Conservation (phyloP, 2,888 invertebrate species). For the Epiblema foenella region DNA sequence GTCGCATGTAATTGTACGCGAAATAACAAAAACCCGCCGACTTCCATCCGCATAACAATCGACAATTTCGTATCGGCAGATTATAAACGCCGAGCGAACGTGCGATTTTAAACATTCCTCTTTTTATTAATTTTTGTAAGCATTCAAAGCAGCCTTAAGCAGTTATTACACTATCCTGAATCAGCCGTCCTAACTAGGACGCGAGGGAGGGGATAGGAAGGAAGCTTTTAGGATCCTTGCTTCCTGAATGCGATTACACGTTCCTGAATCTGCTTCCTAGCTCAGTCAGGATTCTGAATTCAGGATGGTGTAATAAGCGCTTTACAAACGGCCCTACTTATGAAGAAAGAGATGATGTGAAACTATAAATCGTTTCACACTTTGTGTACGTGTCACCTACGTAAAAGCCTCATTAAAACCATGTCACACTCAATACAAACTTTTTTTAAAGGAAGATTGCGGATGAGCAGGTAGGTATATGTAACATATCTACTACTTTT, state of each 20-base stretch:
- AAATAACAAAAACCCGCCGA: constrained; percentile 60
- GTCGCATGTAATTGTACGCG: constrained; percentile 71
- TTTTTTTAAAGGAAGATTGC: not conserved
- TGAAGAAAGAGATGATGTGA: not conserved
- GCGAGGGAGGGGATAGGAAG: too few relatives aligned
- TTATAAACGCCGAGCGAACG: constrained; percentile 35
- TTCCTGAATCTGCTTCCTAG: too few relatives aligned
- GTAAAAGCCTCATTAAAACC: not conserved
- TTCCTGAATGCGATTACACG: too few relatives aligned
- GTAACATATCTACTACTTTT: not conserved
- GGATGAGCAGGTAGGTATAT: not conserved
- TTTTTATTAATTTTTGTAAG: constrained; percentile 32
- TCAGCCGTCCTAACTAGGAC: too few relatives aligned
- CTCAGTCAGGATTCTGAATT: too few relatives aligned
- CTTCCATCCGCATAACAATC: constrained; percentile 66
- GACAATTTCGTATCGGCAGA: constrained; percentile 46
- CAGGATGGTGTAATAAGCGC: too few relatives aligned
- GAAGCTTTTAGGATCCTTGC: too few relatives aligned
- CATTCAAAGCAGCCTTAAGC: constrained; percentile 11
- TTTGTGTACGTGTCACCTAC: not conserved
- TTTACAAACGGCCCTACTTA: not conserved
- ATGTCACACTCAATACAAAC: not conserved
- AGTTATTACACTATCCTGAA: too few relatives aligned
- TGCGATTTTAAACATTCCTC: constrained; percentile 34
- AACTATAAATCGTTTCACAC: not conserved